These are phyloP conservation scores for Oceanites oceanicus DNA, from an alignment of 2,113 vertebrate genomes.

Conservation along the genomic window DNA sequence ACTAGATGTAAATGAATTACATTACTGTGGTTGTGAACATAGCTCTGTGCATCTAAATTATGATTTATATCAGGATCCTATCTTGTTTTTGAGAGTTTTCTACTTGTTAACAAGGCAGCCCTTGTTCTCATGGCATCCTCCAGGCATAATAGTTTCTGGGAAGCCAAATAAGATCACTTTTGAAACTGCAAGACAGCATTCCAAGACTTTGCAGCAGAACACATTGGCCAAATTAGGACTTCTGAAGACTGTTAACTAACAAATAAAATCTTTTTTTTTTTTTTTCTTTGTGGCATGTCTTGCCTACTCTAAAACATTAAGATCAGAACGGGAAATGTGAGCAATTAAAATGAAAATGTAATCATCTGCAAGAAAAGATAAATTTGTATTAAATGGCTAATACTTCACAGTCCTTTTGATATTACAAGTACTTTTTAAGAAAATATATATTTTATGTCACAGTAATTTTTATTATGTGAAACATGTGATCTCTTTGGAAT, in stretches of 20 bases:
- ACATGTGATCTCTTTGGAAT: constrained; percentile 62
- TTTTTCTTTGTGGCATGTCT: constrained; percentile 53
- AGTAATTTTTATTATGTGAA: constrained; percentile 63
- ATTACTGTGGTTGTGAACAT: constrained; percentile 85
- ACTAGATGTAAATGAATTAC: constrained; percentile 88
- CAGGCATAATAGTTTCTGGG: constrained; percentile 87
- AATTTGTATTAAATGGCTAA: constrained; percentile 71
- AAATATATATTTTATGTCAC: constrained; percentile 69
- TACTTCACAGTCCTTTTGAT: constrained; percentile 73
- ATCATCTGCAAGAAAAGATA: constrained; percentile 71
- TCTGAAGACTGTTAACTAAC: constrained; percentile 70
- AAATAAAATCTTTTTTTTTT: constrained; percentile 56
- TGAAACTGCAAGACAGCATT: constrained; percentile 87
- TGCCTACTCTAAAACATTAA: constrained; percentile 66
- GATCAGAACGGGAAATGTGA: constrained; percentile 70
- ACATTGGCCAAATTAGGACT: constrained; percentile 73
- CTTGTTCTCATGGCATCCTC: constrained; percentile 90
- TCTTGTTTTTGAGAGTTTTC: constrained; percentile 83
- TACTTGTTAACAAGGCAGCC: constrained; percentile 87
- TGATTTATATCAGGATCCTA: constrained; percentile 97
- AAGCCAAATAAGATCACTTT: constrained; percentile 90
- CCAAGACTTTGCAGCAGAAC: constrained; percentile 78
- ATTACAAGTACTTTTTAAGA: constrained; percentile 69
- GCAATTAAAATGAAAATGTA: constrained; percentile 76
- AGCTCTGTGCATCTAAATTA: constrained; percentile 88